Conservation (phyloP, 2,888 invertebrate species). For the Nycteola revayana region DNA sequence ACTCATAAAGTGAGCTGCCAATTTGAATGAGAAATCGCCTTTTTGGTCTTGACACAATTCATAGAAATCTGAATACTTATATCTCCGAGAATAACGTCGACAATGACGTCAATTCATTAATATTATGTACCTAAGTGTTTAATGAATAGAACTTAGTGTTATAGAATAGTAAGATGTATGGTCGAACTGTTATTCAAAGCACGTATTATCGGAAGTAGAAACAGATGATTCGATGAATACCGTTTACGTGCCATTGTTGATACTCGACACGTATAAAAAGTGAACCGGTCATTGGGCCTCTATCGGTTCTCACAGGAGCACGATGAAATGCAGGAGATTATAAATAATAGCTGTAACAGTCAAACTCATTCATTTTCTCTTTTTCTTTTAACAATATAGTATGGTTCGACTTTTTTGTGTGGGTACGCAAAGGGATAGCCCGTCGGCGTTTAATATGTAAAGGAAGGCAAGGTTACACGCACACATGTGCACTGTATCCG, state of each 20-base stretch:
- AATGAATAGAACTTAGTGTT: no score
- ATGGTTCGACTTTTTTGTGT: conserved; percentile 72
- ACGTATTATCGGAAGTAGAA: conserved; percentile 56
- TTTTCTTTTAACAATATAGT: conserved; percentile 74
- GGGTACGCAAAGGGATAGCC: conserved; percentile 80
- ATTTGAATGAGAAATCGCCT: conserved; percentile 8
- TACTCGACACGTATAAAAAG: conserved; percentile 72
- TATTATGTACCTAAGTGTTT: no score
- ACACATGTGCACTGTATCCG: conserved; percentile 63
- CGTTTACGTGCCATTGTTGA: conserved; percentile 77
- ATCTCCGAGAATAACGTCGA: no score
- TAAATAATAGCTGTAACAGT: conserved; percentile 79
- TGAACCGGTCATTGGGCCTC: conserved; percentile 76
- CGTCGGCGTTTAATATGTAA: conserved; percentile 80
- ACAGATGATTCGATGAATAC: conserved; percentile 74
- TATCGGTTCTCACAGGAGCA: conserved; percentile 71
- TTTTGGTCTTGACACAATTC: conserved; percentile 19
- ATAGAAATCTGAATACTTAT: no score
- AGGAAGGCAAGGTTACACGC: conserved; percentile 80
- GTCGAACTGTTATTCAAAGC: conserved; percentile 41
- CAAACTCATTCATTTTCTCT: conserved; percentile 77
- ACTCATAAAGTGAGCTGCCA: conserved; percentile 24
- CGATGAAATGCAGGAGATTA: conserved; percentile 67
- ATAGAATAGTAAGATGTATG: no score
- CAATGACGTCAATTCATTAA: no score